Base-by-base conservation (phyloP, 2,113 vertebrate species). In the Odocoileus hemionus region DNA sequence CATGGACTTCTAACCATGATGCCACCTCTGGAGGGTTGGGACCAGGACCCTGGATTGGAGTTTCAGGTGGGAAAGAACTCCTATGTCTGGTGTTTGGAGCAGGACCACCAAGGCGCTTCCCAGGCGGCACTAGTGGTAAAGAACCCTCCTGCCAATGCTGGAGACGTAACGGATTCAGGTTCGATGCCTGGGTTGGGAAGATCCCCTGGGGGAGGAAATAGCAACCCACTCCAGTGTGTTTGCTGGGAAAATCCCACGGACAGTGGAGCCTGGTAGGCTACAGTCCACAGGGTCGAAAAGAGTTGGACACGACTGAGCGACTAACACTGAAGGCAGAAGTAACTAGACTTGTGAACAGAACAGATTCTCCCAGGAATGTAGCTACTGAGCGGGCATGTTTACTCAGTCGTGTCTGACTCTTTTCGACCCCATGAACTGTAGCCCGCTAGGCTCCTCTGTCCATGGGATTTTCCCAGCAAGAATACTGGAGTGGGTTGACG, bases 131-230 rank as follows among this genome's bases (percentile, higher is more conserved):
- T 74, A 74, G 70, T 25, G 36, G 10, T 76, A 26, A 76, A 14
- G 36, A 76, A 13, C 23, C 36, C 3, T 0, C 23, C 21, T 43
- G 70, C 12, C 70, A 43, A 4, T 2, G 70, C 70, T 43, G 70
- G 70, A 43, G 36, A 43, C 0, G 0, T 13, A 43, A 74, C 36
- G 13, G 6, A 74, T 0, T 0, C 36, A 43, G 36, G 36, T 43
- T 43, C 3, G 0, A 43, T 26, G 10, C 36, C 70, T 25, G 36
- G 36, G 36, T 74, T 13, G 0, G 36, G 21, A 43, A 43, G 70
- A 74, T 25, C 6, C 70, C 21, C 64, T 74, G 11, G 70, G 36
- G 36, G 36, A 74, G 36, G 70, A 25, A 12, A 74, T 39, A 25
- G 70, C 21, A 43, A 23, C 1, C 36, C 70, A 74, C 23, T 74